Evolutionary conservation across 2,113 vertebrate genomes (phyloP), one percentile per base, ranked within the genome.

Genomic region (Peucedramus taeniatus): DNA sequence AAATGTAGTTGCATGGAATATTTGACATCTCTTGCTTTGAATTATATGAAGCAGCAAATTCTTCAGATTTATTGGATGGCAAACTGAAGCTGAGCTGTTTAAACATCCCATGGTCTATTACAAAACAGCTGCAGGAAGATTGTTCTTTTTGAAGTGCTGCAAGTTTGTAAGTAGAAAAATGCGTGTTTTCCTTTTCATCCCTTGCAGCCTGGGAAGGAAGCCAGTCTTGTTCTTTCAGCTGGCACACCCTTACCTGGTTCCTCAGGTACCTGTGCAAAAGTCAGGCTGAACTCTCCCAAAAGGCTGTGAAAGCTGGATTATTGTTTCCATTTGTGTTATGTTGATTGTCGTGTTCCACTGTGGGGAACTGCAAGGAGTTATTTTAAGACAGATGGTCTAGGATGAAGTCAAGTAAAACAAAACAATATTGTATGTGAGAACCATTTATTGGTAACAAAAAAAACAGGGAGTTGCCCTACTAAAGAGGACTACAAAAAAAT

Each of bases 401-500:
- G 39, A 31, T 3, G 9, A 31, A 53, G 44, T 44, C 6, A 17
- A 16, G 33, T 37, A 26, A 72, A 54, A 63, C 1, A 16, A 21
- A 37, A 44, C 2, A 17, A 31, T 37, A 27, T 33, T 53, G 11
- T 22, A 27, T 45, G 22, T 54, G 22, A 37, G 47, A 45, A 18
- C 22, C 0, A 1, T 45, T 63, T 22, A 18, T 18, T 45, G 57
- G 3, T 63, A 71, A 70, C 10, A 18, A n/a, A 20, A 23, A 44
- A 21, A 26, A 12, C 1, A 10, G 3, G 8, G 31, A 14, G 11
- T 26, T 53, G 10, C 9, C 5, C 8, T 26, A 7, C 5, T 30
- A 5, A 10, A 35, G 45, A 51, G 16, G 13, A 31, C 37, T 59
- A 24, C 31, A 44, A 65, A 15, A 19, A 20, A 35, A 49, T 54